Conservation (phyloP, 2,797 vertebrate species). For the Chloroceryle inda region DNA sequence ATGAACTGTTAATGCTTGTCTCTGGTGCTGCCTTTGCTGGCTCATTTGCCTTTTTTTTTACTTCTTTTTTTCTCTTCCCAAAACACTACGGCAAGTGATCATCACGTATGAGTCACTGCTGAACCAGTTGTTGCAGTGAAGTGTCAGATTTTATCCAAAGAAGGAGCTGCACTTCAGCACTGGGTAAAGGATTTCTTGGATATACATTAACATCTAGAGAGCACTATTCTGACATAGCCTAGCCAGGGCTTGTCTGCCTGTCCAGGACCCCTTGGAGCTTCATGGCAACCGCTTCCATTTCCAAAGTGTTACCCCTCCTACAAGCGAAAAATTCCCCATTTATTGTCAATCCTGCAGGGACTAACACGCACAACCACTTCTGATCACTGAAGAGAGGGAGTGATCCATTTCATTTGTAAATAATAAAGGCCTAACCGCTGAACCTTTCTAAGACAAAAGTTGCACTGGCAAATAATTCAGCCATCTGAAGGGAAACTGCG, state of each 20-base stretch:
- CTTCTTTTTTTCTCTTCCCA: not conserved
- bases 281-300: accelerated
- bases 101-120: conserved; percentile 53
- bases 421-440: not conserved
- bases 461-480: not conserved
- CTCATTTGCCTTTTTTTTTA: not conserved
- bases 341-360: not conserved
- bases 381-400: not conserved
- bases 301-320: not conserved
- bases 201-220: not conserved
- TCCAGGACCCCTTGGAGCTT: not conserved
- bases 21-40: not conserved
- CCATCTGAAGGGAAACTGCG: not conserved
- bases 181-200: conserved; percentile 2
- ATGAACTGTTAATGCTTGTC: conserved; percentile 8
- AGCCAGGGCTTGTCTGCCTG: not conserved
- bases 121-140: conserved; percentile 10
- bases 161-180: conserved; percentile 19
- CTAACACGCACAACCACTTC: not conserved
- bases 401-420: not conserved
- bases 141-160: conserved; percentile 62
- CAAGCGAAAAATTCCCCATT: not conserved
- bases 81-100: conserved; percentile 14
- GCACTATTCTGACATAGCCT: not conserved
- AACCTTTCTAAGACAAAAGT: not conserved